phyloP scores from a whole-genome alignment of 2,113 vertebrate genomes.

The Zosterops hypoxanthus region DNA sequence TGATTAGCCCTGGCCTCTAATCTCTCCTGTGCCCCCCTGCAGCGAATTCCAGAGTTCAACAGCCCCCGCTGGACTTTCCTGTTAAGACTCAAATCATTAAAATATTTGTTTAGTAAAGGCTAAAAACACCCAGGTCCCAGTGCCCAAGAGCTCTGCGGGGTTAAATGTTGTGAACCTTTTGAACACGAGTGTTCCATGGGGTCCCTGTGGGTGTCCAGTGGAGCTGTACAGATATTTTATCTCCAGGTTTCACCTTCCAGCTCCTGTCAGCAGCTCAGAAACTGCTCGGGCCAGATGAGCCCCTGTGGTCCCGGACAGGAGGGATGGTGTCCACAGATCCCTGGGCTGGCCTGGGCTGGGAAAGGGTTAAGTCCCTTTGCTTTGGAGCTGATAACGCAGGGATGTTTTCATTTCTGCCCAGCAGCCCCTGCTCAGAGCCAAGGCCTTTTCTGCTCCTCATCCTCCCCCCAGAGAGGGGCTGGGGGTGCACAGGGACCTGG shows the following conservation, averaged over 20 bases:
- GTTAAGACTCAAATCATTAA: constrained; percentile 61
- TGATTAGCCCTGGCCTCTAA: constrained; percentile 54
- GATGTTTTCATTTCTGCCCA: not conserved
- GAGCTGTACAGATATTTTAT: not conserved
- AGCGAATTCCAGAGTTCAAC: constrained; percentile 69
- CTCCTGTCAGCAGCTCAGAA: not conserved
- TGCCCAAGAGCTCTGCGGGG: not conserved
- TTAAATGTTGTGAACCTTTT: constrained; percentile 19
- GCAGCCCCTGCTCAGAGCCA: not conserved
- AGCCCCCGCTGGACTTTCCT: constrained; percentile 59
- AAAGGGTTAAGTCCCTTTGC: not conserved
- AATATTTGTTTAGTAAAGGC: constrained; percentile 61
- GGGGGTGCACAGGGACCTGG: not conserved
- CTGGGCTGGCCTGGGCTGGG: not conserved
- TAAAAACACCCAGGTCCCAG: constrained; percentile 36
- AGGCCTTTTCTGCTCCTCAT: not conserved
- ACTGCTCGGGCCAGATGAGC: not conserved
- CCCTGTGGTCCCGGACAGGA: not conserved
- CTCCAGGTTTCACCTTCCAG: not conserved
- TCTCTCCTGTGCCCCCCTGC: constrained; percentile 58
- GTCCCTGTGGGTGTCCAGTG: not conserved
- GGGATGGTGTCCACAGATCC: not conserved
- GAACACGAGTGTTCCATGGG: not conserved
- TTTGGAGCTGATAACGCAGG: not conserved
- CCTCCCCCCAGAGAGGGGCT: not conserved